Conservation (phyloP, 2,797 vertebrate genomes). For the Sebastolobus alascanus region DNA sequence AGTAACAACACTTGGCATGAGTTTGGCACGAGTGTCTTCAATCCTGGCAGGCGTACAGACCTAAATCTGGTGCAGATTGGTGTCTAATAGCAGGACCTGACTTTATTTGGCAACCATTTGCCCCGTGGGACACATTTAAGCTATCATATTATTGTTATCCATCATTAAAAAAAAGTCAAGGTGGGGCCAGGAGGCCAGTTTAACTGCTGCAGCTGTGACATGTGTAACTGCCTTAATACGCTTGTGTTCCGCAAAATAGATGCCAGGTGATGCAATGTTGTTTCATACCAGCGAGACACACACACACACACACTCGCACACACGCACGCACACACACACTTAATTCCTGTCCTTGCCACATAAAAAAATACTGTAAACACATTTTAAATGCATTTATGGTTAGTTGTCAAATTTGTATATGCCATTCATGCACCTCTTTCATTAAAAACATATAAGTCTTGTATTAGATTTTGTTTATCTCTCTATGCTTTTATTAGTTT, state of each 20-base stretch:
- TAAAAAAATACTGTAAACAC: not conserved
- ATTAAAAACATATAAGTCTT: not conserved
- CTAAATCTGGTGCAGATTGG: conserved; percentile 30
- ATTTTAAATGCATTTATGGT: no score
- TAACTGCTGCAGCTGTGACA: conserved; percentile 75
- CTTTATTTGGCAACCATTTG: conserved; percentile 62
- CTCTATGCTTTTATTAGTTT: not conserved
- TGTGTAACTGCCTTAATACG: conserved; percentile 52
- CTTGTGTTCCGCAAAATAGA: conserved; percentile 68
- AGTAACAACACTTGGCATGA: conserved; percentile 35
- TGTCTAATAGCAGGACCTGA: conserved; percentile 44
- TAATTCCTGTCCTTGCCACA: conserved; percentile 8
- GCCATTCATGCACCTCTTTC: not conserved
- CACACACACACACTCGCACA: conserved; percentile 20
- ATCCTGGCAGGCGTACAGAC: conserved; percentile 23
- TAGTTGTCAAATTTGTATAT: not conserved
- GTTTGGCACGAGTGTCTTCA: not conserved
- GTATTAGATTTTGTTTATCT: not conserved
- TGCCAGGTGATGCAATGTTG: conserved; percentile 74
- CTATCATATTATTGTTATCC: conserved; percentile 68
- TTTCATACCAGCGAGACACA: conserved; percentile 50
- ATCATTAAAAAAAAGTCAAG: conserved; percentile 46
- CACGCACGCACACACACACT: conserved; percentile 9
- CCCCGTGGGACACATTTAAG: conserved; percentile 58
- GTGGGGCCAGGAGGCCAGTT: conserved; percentile 53